These are phyloP conservation scores for Naso thynnoides DNA, from an alignment of 2,797 vertebrate species.

Conservation along the genomic window DNA sequence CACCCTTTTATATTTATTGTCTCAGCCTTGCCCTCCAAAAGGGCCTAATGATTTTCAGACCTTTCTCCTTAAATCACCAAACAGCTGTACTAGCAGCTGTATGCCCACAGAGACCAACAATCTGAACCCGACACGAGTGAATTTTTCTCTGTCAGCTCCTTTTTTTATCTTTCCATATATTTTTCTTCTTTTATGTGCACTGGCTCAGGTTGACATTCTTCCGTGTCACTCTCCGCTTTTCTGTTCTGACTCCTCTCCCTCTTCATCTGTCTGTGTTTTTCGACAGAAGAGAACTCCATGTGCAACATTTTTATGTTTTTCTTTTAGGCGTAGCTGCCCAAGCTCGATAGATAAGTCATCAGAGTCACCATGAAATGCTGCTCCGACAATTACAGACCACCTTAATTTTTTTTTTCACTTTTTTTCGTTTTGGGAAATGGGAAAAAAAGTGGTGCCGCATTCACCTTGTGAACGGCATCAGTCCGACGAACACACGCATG, in stretches of 20 bases:
- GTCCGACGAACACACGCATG: no score
- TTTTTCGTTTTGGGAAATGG: no score
- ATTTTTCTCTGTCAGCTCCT: constrained; percentile 19
- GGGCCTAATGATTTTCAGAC: constrained; percentile 65
- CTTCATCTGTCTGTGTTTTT: neutral
- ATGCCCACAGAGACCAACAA: constrained; percentile 42
- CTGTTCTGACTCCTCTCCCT: neutral
- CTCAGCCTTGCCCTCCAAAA: neutral
- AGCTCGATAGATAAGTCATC: no score
- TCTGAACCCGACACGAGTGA: constrained; percentile 31
- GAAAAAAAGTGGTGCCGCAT: no score
- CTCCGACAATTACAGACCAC: no score
- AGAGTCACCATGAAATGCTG: no score
- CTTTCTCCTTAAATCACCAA: constrained; percentile 46
- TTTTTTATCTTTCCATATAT: constrained; percentile 2
- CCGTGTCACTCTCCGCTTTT: constrained; percentile 15
- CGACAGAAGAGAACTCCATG: neutral
- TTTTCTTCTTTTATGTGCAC: constrained; percentile 2
- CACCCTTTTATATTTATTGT: constrained; percentile 42
- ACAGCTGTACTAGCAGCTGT: constrained; percentile 65
- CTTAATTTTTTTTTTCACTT: neutral
- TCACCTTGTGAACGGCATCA: no score
- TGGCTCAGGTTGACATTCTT: constrained; percentile 19
- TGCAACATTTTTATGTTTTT: neutral
- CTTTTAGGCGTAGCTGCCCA: neutral